Conservation (phyloP, 92 coral and sea anemone species). For the Zoanthus sociatus region DNA sequence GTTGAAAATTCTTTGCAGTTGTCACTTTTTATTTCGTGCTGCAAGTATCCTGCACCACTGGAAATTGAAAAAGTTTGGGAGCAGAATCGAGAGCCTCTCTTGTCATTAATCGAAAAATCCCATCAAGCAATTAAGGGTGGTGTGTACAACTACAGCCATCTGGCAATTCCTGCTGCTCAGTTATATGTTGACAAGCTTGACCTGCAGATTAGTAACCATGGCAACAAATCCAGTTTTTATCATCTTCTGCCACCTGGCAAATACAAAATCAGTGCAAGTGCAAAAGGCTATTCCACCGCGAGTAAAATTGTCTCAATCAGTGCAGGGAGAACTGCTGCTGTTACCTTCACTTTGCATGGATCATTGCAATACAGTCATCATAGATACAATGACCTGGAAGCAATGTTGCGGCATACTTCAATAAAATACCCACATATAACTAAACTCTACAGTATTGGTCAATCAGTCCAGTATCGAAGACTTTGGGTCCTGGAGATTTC, state of each 20-base stretch:
- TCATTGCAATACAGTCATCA: conserved; percentile 79
- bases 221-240: conserved; percentile 73
- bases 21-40: conserved; percentile 90
- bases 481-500: conserved; percentile 94
- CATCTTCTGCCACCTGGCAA: conserved; percentile 82
- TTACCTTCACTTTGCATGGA: conserved; percentile 80
- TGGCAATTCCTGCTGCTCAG: conserved; percentile 65
- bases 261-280: conserved; percentile 88
- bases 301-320: conserved; percentile 75
- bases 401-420: conserved; percentile 64
- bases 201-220: conserved; percentile 64
- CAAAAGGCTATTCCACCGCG: conserved; percentile 78
- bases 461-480: conserved; percentile 79
- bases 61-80: conserved; percentile 69
- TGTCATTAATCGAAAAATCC: conserved; percentile 76
- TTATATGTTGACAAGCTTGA: conserved; percentile 63
- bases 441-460: conserved; percentile 86
- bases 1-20: conserved; percentile 74
- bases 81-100: conserved; percentile 76
- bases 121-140: conserved; percentile 87
- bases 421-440: conserved; percentile 75
- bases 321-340: conserved; percentile 58
- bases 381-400: conserved; percentile 68
- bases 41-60: conserved; percentile 74
- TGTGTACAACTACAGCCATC: conserved; percentile 69